These are phyloP conservation scores for Acrobasis repandana DNA, from an alignment of 2,888 invertebrate species.

Conservation along the genomic window DNA sequence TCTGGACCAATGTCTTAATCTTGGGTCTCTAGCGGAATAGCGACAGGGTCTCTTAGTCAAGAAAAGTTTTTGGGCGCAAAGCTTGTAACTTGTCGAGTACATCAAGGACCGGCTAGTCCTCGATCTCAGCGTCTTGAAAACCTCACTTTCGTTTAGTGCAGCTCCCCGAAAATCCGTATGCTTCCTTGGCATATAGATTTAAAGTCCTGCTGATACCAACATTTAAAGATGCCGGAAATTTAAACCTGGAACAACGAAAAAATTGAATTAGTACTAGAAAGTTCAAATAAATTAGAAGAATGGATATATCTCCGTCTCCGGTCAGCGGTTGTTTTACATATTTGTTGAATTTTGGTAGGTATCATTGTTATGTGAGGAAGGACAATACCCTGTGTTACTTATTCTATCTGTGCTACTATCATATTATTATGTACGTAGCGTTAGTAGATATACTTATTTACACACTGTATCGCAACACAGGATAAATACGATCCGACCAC, in stretches of 20 bases:
- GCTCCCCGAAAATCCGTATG: constrained; percentile 46
- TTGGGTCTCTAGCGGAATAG: constrained; percentile 83
- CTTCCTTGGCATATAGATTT: constrained; percentile 74
- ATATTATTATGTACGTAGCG: background rate
- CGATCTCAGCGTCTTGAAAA: constrained; percentile 73
- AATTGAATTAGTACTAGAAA: background rate
- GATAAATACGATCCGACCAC: background rate
- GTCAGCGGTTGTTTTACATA: background rate
- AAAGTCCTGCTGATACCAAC: constrained; percentile 71
- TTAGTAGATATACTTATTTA: background rate
- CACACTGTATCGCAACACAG: background rate
- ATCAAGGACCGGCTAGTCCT: constrained; percentile 82
- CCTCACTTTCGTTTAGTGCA: constrained; percentile 69
- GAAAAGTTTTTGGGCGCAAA: constrained; percentile 75
- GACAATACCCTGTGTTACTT: background rate
- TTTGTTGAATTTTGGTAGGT: background rate
- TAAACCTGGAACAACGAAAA: constrained; percentile 69
- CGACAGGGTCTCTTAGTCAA: constrained; percentile 75
- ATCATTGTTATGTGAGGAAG: background rate
- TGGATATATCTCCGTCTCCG: too few relatives aligned
- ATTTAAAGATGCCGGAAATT: constrained; percentile 58
- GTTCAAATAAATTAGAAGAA: too few relatives aligned
- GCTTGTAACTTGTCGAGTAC: constrained; percentile 79
- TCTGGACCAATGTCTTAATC: constrained; percentile 83
- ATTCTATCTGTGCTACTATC: background rate